Conservation (phyloP, 2,113 vertebrate species). For the Pardalotus punctatus region DNA sequence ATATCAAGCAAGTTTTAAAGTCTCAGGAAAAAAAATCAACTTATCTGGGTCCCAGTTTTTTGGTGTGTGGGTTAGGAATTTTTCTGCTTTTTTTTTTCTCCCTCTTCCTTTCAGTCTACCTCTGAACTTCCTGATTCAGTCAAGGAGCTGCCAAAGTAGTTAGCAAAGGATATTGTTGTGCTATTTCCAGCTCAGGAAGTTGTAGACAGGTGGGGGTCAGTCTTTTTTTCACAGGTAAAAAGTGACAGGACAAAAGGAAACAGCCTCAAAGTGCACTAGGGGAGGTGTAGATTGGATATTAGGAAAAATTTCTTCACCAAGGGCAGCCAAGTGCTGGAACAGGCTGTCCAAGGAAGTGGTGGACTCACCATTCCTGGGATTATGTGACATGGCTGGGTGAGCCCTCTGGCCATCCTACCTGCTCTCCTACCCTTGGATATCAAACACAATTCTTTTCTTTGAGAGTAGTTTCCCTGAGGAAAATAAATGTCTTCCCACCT, state of each 20-base stretch:
- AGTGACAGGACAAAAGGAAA: background rate
- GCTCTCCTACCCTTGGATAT: background rate
- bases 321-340: background rate
- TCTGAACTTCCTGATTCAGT: constrained; percentile 39
- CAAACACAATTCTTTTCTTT: background rate
- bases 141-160: constrained; percentile 34
- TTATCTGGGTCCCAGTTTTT: background rate
- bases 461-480: constrained; percentile 17
- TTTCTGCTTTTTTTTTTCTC: background rate
- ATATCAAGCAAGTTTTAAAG: background rate
- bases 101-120: background rate
- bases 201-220: background rate
- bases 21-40: background rate
- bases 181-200: constrained; percentile 28
- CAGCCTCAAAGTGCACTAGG: background rate
- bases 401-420: background rate
- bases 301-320: background rate
- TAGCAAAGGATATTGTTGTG: background rate
- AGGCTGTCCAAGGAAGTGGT: background rate
- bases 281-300: background rate
- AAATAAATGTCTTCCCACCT: constrained; percentile 1
- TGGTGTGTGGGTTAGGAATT: fast-evolving
- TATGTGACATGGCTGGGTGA: background rate
- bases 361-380: background rate
- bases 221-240: background rate